Base-by-base conservation (phyloP, 2,113 vertebrate genomes). In the Oncorhynchus masou region DNA sequence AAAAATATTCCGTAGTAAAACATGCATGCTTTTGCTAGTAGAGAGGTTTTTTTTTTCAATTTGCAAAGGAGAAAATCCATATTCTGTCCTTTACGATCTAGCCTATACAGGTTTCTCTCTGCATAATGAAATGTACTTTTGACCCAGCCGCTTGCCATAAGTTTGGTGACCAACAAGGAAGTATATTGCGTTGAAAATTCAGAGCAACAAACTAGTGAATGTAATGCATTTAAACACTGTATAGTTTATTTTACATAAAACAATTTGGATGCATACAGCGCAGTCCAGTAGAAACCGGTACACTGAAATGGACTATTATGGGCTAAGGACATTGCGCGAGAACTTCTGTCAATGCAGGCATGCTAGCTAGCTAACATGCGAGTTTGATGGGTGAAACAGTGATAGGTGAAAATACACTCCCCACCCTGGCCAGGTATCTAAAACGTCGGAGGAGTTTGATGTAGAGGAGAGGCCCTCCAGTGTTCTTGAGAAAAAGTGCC, bases 361-460 rank as follows among this genome's bases (percentile, higher is more conserved):
- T 45, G 39, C 39, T 45, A 45, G 8, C 39, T 45, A 31, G 31
- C 31, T 31, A 31, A 6, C 31, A 6, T 6, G 39, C 20, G n/a
- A 68, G 2, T 0, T 27, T 1, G 27, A 27, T 27, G 27, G 27
- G 27, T 27, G 27, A 27, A 34, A 29, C 15, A 62, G 68, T 64
- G 24, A 79, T 78, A 86, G 83, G 82, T 9, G 70, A 5, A 0
- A 7, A 1, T 12, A 73, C 68, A 62, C 13, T 66, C 11, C 9
- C 3, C 6, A 78, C 7, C 65, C 13, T 69, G 8, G 15, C 0
- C 79, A 99, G 98, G 93, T 99, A 49, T 97, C 96, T 16, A 95
- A 91, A 90, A 91, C 87, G 0, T 84, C 99, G 71, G 97, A 99
- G 85, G 95, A 98, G 77, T 99, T 99, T 89, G 94, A 95, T 74